Evolutionary conservation across 2,888 invertebrate species (phyloP), one percentile per base, ranked within the genome.

Genomic region (Epistrophe eligans): DNA sequence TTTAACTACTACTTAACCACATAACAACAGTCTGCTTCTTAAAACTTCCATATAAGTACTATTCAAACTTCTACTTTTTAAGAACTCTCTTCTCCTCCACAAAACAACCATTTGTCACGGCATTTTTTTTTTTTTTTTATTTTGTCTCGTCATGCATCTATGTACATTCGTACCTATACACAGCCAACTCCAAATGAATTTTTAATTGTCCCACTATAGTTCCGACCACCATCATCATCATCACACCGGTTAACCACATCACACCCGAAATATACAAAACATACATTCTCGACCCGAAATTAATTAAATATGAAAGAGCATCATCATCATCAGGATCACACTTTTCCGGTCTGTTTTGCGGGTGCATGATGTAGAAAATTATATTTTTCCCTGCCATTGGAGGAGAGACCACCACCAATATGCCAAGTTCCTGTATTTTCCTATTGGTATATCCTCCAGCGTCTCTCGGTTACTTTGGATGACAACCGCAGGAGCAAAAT

Each of bases 231-330:
- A 76, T 64, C 82, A 87, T 79, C 83, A 83, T 24, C 24, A 24
- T 24, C 24, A 24, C 24, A 24, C 74, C 43, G 76, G 82, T 79
- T 83, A 79, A 87, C 87, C 87, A 70, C 87, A 83, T 76, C 64
- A 57, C 70, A 58, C 60, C 66, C 71, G 38, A 77, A 77, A 84
- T 76, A 80, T 72, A 79, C 83, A 79, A 87, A 74, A 87, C 87
- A 87, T 82, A 87, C 83, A 83, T 79, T 76, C 83, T 67, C 87
- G 71, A 79, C 83, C 87, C 79, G 45, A 87, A 83, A 87, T 87
- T 87, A 87, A 87, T 87, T 87, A 87, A 87, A 87, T 87, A 87
- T 87, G 87, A 87, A 87, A 74, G 87, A 83, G 87, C 87, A 87
- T 87, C 87, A 87, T 79, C 87, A 79, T 83, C 83, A 79, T 40